Percentiles rank a stretch among this genome's conserved stretches.
Evolutionary conservation across 2,888 invertebrate genomes (phyloP).

Genomic region (Pseudanteris insignis): DNA sequence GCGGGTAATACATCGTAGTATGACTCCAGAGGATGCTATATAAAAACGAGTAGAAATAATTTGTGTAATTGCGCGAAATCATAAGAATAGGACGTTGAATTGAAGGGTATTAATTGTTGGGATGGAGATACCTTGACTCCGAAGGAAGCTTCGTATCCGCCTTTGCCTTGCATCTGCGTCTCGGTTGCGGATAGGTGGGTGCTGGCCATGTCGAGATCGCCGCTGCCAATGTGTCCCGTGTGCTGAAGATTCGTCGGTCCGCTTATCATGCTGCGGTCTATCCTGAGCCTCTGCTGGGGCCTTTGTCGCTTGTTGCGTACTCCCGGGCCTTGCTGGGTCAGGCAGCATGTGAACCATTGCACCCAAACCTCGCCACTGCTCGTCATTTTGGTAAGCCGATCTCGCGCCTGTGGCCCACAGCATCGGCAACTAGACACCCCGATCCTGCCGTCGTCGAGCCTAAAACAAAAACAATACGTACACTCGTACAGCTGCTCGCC

Average conservation of each 20-base stretch:
- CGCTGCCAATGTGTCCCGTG: slow-evolving; percentile 90
- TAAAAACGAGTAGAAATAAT: no score
- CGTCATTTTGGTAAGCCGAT: slow-evolving; percentile 69
- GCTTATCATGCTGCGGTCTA: slow-evolving; percentile 94
- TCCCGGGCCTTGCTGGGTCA: slow-evolving; percentile 81
- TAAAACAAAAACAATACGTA: slow-evolving; percentile 11
- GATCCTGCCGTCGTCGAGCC: slow-evolving; percentile 7
- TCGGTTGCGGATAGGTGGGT: slow-evolving; percentile 87
- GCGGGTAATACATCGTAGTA: no score
- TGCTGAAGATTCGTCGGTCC: slow-evolving; percentile 95
- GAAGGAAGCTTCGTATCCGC: slow-evolving; percentile 84
- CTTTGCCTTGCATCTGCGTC: slow-evolving; percentile 96
- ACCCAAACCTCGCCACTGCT: slow-evolving; percentile 86
- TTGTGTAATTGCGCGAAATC: no score
- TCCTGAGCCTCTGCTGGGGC: slow-evolving; percentile 74
- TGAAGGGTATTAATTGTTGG: no score
- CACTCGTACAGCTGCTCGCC: neutral
- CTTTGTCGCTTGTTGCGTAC: slow-evolving; percentile 64
- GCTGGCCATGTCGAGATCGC: slow-evolving; percentile 85
- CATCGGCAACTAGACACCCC: slow-evolving; percentile 10
- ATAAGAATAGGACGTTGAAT: no score
- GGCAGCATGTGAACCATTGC: slow-evolving; percentile 92
- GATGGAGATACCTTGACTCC: slow-evolving; percentile 70
- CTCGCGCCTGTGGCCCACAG: slow-evolving; percentile 3
- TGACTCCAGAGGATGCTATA: no score